Base-by-base conservation (phyloP, 2,888 invertebrate genomes). In the Drosophila fungiperda region DNA sequence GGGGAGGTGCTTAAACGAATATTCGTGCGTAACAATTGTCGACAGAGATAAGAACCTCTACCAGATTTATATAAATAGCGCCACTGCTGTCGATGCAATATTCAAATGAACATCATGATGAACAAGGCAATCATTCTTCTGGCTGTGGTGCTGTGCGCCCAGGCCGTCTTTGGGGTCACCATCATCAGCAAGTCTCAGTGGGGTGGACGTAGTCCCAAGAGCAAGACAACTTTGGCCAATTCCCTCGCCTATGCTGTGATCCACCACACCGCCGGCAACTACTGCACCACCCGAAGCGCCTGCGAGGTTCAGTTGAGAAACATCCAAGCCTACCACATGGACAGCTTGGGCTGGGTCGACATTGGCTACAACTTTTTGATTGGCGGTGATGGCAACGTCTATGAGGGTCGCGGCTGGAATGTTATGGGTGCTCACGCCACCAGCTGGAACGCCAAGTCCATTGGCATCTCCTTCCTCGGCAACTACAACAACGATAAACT, bases 351-450 rank as follows among this genome's bases (percentile, higher is more conserved):
- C 52, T 93, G 91, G 91, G 72, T 76, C 20, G 93, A 93, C 71
- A 93, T 93, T 64, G 91, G 91, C 36, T 92, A 92, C 64, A 91
- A 90, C 61, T 93, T 91, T 71, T 82, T 86, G 3, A 89, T 93
- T 48, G 92, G 92, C 54, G 92, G 82, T 17, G 92, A 93, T 81
- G 93, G 91, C 54, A 86, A 89, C 48, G 87, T 92, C 11, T 93
- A 92, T 49, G 92, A 91, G 81, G 92, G 92, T 48, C 91, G 93
- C 17, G 92, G 92, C 57, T 90, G 89, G 77, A 87, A 86, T 26
- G 77, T 87, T 20, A 20, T 89, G 68, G 93, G 92, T 45, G 91
- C 91, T 32, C 92, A 92, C 79, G 91, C 92, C 32, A 78, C 78
- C 69, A 85, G 77, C 80, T 92, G 91, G 87, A 92, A 92, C 72